Conservation (phyloP, 2,888 invertebrate genomes). For the Tetropium fuscum region DNA sequence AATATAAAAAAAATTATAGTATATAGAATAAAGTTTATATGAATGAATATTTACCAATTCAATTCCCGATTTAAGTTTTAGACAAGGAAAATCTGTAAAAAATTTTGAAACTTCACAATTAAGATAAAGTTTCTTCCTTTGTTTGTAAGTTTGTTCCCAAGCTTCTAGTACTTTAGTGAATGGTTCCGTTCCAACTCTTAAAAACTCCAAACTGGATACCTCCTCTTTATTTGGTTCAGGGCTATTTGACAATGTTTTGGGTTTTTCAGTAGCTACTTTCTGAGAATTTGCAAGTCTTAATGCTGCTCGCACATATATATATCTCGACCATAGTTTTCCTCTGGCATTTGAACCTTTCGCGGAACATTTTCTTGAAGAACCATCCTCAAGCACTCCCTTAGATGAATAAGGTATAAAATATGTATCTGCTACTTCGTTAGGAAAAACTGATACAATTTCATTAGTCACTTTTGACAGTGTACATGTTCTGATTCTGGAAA, state of each 20-base stretch:
- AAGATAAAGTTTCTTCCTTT: not conserved
- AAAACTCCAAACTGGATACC: not conserved
- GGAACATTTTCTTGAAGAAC: not conserved
- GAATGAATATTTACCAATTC: conserved; percentile 14
- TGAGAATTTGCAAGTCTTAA: not conserved
- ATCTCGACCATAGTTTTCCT: conserved; percentile 10
- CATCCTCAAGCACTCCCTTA: too few relatives aligned
- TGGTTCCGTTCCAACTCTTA: not conserved
- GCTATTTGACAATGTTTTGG: not conserved
- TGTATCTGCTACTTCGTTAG: not conserved
- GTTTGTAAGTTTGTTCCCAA: not conserved
- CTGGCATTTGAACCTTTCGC: not conserved
- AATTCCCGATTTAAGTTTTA: conserved; percentile 10
- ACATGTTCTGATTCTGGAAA: not conserved
- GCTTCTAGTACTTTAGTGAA: not conserved
- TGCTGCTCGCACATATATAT: not conserved
- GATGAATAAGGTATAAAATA: conserved; percentile 4
- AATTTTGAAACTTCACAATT: conserved; percentile 1
- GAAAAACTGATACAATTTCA: conserved; percentile 7
- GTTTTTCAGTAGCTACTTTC: not conserved
- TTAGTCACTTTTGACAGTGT: not conserved
- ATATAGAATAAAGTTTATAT: not conserved
- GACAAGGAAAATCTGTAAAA: conserved; percentile 17
- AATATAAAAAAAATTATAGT: not conserved
- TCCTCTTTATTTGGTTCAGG: not conserved